These are phyloP conservation scores for Drosophila serrata DNA, from an alignment of 1,140 invertebrate species.

Conservation along the genomic window DNA sequence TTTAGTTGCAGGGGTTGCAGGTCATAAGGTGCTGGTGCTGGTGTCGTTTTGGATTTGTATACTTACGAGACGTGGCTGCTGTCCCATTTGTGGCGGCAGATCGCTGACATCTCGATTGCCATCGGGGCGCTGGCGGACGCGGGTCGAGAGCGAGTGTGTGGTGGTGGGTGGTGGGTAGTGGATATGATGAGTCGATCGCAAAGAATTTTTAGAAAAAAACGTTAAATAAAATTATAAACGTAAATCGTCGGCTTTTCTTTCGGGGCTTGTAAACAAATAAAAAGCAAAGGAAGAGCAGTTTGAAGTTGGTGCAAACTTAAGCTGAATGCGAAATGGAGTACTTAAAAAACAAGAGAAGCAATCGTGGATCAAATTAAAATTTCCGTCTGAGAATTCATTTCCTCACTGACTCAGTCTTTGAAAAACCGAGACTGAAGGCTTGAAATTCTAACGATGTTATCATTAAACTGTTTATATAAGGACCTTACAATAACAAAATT, in stretches of 20 bases:
- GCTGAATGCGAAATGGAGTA: constrained; percentile 33
- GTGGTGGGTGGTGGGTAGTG: constrained; percentile 70
- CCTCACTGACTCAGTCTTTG: neutral
- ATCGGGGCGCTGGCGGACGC: constrained; percentile 66
- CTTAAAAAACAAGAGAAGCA: constrained; percentile 68
- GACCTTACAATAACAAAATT: constrained; percentile 2
- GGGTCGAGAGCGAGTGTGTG: constrained; percentile 47
- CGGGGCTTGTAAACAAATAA: constrained; percentile 13
- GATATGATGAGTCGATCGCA: constrained; percentile 81
- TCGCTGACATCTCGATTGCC: constrained; percentile 82
- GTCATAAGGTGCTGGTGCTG: constrained; percentile 71
- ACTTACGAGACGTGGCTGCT: constrained; percentile 80
- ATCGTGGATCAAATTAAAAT: constrained; percentile 43
- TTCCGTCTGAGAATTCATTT: constrained; percentile 7
- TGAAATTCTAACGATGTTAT: neutral
- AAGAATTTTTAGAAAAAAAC: constrained; percentile 68
- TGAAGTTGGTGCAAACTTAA: constrained; percentile 26
- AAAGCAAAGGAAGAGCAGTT: constrained; percentile 26
- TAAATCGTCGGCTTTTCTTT: constrained; percentile 56
- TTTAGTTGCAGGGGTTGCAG: constrained; percentile 5
- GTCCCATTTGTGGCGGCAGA: constrained; percentile 80
- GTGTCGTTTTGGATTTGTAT: constrained; percentile 55
- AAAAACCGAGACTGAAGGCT: neutral
- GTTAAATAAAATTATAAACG: constrained; percentile 70
- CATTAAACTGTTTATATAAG: neutral